Evolutionary conservation across 2,888 invertebrate species (phyloP), one percentile per base, ranked within the genome.

Genomic region (Torymus auratus): DNA sequence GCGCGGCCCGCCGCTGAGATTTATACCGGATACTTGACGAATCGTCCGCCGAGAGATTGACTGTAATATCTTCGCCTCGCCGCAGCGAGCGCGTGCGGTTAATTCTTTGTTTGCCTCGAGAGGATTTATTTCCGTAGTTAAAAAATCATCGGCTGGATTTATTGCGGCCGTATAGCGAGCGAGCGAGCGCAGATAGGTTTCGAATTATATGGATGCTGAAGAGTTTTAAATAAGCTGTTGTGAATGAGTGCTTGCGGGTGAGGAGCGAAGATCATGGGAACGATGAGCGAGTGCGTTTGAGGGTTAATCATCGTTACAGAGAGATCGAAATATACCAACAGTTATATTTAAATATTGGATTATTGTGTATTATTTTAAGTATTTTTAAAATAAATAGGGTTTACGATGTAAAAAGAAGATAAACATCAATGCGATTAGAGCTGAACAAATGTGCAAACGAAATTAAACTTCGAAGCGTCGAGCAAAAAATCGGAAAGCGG

Each of bases 11-110:
- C 53, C 53, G 55, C 64, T 41, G 77, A 82, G 78, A 82, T 82
- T 82, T 79, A 82, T 77, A 77, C 76, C 69, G 79, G 79, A 82
- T 79, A 82, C 79, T 79, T 79, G 79, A 82, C 79, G 82, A 77
- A 82, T 79, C 73, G 82, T 67, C 70, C 53, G 82, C 67, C 65
- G 72, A 79, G 71, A 75, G 77, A 82, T 79, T 79, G 68, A 79
- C 76, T 79, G 70, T 65, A 70, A 75, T 74, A 77, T 69, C 74
- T 75, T 78, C 71, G 71, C 53, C 41, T 7, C 41, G 41, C 41
- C 41, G 7, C 41, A 7, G 41, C 41, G 41, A 1, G 20, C 20
- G 20, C 74, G 52, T 15, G 60, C 15, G 23, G 75, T 82, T 77
- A 72, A 81, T 78, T 81, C 81, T 74, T 81, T 81, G 78, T 78